A percentile compares a stretch with the other conserved stretches of the same genome.
Conservation (phyloP, 2,113 vertebrate genomes). For the Anguilla japonica region DNA sequence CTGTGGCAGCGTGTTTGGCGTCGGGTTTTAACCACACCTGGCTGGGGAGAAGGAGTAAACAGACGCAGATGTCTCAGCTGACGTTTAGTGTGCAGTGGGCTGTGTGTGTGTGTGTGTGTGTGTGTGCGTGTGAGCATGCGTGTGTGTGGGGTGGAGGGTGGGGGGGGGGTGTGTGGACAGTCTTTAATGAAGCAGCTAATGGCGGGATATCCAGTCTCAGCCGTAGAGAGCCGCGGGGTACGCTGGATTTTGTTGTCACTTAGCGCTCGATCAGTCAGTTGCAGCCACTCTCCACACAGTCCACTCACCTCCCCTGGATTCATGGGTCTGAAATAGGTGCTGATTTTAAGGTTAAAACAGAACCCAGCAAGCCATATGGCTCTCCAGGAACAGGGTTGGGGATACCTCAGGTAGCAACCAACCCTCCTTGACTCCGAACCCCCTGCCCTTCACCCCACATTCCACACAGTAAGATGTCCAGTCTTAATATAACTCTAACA, state of each 20-base stretch:
- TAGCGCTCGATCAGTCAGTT: neutral
- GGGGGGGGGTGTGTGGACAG: neutral
- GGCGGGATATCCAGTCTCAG: too few relatives aligned
- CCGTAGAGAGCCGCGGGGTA: too few relatives aligned
- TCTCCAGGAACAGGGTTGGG: neutral
- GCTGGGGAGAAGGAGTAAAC: constrained; percentile 48
- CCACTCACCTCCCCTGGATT: neutral
- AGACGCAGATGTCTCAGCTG: constrained; percentile 53
- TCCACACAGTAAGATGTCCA: neutral
- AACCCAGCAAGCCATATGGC: neutral
- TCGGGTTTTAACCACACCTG: constrained; percentile 41
- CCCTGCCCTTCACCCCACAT: neutral
- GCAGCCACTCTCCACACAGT: neutral
- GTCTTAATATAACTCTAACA: too few relatives aligned
- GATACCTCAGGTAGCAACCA: neutral
- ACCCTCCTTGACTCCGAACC: neutral
- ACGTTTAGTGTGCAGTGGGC: constrained; percentile 10
- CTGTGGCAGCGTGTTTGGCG: neutral
- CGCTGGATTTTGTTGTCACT: too few relatives aligned
- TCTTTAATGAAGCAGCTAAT: neutral
- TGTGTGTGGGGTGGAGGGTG: too few relatives aligned
- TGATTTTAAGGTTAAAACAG: neutral
- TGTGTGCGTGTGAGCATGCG: too few relatives aligned
- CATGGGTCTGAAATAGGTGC: neutral
- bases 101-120: neutral